Base-by-base conservation (phyloP, 2,888 invertebrate species). In the Atherix ibis region DNA sequence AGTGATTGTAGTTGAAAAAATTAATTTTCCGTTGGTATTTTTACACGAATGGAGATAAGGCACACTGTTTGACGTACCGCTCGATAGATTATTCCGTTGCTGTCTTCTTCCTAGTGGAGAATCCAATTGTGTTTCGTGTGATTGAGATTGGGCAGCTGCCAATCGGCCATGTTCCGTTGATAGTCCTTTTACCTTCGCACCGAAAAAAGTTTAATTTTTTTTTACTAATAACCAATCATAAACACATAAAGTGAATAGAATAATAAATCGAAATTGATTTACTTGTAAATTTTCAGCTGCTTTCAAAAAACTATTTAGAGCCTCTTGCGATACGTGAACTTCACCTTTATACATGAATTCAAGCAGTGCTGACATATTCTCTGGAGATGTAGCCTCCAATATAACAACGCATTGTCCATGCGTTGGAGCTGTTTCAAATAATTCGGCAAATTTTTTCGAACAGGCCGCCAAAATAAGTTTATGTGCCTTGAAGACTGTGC, bases 301-400 rank as follows among this genome's bases (percentile, higher is more conserved):
- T 64, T 88, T 87, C 44, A 88, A 73, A 59, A 88, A 88, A 63
- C 85, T 84, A 54, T 83, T 83, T 48, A 88, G 73, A 45, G 84
- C 82, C 62, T 88, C 87, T 65, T 88, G 87, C 49, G 85, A 85
- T 52, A 88, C 85, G 60, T 88, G 87, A 48, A 88, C 88, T 64
- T 88, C 88, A 39, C 88, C 88, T 60, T 87, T 87, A 68, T 88
- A 88, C 88, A 88, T 88, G 63, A 88, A 88, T 64, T 88, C 87
- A 45, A 88, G 70, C 45, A 88, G 70, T 29, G 87, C 85, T 44
- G 84, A 79, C 84, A 88, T 85, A 62, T 88, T 87, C 55, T 81
- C 77, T 39, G 87, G 84, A 46, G 81, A 76, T 47, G 87, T 88
- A 44, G 87, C 87, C 62, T 88, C 87, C 59, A 88, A 67, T 56